Percentiles rank a stretch among this genome's conserved stretches.
Conservation (phyloP, 2,113 vertebrate species). For the Gulo gulo region DNA sequence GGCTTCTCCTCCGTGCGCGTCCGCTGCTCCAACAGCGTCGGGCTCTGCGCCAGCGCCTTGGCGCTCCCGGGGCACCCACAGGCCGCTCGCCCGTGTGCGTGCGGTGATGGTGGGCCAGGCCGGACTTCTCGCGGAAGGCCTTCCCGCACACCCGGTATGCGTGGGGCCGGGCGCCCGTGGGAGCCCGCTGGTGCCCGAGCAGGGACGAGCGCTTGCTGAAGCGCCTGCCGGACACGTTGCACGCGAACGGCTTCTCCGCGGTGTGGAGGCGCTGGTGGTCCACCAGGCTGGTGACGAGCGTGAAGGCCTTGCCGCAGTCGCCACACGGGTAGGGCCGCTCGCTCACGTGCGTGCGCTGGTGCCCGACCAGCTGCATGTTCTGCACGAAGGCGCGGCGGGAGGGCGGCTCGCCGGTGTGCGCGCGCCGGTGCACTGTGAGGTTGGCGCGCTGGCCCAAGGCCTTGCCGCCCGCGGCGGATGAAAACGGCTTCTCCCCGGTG, state of each 20-base stretch:
- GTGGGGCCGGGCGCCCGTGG: slow-evolving; percentile 88
- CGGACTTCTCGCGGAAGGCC: slow-evolving; percentile 89
- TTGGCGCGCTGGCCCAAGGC: slow-evolving; percentile 87
- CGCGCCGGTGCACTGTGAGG: slow-evolving; percentile 87
- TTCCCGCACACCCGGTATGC: slow-evolving; percentile 87
- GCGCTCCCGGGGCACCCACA: slow-evolving; percentile 87
- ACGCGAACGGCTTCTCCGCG: slow-evolving; percentile 88
- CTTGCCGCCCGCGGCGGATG: slow-evolving; percentile 86
- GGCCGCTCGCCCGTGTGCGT: slow-evolving; percentile 62
- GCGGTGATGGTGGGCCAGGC: slow-evolving; percentile 87
- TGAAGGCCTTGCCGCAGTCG: slow-evolving; percentile 89
- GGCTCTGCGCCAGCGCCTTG: slow-evolving; percentile 91
- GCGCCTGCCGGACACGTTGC: slow-evolving; percentile 89
- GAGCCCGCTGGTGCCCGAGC: slow-evolving; percentile 87
- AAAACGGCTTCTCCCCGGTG: not conserved
- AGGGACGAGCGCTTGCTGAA: slow-evolving; percentile 92
- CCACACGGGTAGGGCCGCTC: slow-evolving; percentile 89
- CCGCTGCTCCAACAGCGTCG: slow-evolving; percentile 90
- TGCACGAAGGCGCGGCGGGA: slow-evolving; percentile 87
- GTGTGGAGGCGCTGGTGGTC: slow-evolving; percentile 91
- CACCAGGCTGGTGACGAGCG: slow-evolving; percentile 91
- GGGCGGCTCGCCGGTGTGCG: slow-evolving; percentile 88
- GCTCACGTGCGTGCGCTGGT: slow-evolving; percentile 89
- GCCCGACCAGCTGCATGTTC: slow-evolving; percentile 23
- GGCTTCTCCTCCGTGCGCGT: slow-evolving; percentile 87